A percentile compares a stretch with the other conserved stretches of the same genome.
Evolutionary conservation across 2,888 invertebrate species (phyloP).

Genomic region (Seira sanloemensis): DNA sequence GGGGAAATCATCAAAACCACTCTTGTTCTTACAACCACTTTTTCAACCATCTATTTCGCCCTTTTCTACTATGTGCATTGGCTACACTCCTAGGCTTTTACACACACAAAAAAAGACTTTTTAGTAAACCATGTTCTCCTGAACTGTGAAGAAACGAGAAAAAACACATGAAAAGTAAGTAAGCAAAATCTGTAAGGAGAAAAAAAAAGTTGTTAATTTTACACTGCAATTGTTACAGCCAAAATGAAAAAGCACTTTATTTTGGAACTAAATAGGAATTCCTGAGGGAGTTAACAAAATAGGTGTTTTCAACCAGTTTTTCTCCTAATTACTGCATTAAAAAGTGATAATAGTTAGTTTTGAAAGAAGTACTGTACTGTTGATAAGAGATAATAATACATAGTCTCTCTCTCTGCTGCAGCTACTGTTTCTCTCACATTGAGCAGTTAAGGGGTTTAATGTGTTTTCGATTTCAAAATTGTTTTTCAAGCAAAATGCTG

Average conservation of each 20-base stretch:
- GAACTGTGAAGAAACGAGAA: neutral
- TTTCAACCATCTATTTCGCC: neutral
- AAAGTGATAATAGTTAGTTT: conserved; percentile 10
- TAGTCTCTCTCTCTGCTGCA: neutral
- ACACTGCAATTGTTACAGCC: neutral
- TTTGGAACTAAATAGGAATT: neutral
- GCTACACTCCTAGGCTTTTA: neutral
- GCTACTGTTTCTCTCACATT: neutral
- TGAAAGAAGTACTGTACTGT: neutral
- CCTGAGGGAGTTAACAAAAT: neutral
- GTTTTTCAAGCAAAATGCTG: neutral
- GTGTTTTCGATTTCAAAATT: neutral
- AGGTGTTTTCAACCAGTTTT: conserved; percentile 2
- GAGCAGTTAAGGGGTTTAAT: neutral
- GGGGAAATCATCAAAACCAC: conserved; percentile 10
- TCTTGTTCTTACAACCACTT: conserved; percentile 5
- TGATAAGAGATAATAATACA: neutral
- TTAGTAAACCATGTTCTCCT: conserved; percentile 1
- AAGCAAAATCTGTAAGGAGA: conserved; percentile 24
- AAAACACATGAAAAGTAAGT: neutral
- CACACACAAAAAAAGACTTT: neutral
- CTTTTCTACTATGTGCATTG: neutral
- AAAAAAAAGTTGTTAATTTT: neutral
- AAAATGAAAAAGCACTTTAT: conserved; percentile 7
- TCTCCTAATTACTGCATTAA: neutral